Percentiles rank a stretch among this genome's conserved stretches.
Conservation (phyloP, 2,888 invertebrate species). For the Esperia sulphurella region DNA sequence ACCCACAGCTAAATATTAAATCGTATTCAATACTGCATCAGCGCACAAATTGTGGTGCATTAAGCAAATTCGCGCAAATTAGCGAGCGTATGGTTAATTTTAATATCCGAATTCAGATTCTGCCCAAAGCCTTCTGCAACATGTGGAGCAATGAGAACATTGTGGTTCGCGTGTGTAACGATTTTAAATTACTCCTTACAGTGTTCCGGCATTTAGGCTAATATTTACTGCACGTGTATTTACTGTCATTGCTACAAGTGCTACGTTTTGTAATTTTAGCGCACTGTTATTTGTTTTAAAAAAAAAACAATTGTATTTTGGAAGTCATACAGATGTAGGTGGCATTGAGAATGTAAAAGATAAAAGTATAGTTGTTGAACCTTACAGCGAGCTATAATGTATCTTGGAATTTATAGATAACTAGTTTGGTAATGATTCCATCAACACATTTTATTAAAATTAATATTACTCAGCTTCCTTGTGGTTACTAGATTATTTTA, state of each 20-base stretch:
- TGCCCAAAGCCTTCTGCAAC: slow-evolving; percentile 29
- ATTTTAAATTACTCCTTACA: slow-evolving; percentile 11
- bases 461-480: no score
- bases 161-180: slow-evolving; percentile 8
- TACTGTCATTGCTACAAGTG: not conserved
- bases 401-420: no score
- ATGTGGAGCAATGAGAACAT: slow-evolving; percentile 22
- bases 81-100: slow-evolving; percentile 49
- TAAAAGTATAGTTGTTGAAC: no score
- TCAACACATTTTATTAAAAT: no score
- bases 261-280: no score
- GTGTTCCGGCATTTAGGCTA: slow-evolving; percentile 5
- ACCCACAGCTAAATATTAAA: slow-evolving; percentile 20
- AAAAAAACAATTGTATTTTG: no score
- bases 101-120: slow-evolving; percentile 36
- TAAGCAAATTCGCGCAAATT: slow-evolving; percentile 62
- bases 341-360: no score
- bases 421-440: no score
- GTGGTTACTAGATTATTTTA: no score
- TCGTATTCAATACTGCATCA: slow-evolving; percentile 22
- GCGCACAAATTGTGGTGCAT: slow-evolving; percentile 51
- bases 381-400: no score
- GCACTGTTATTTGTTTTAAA: no score
- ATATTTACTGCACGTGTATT: not conserved
- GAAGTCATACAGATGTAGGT: no score